Conservation (phyloP, 2,797 vertebrate genomes). For the Lepidocolaptes lacrymiger region DNA sequence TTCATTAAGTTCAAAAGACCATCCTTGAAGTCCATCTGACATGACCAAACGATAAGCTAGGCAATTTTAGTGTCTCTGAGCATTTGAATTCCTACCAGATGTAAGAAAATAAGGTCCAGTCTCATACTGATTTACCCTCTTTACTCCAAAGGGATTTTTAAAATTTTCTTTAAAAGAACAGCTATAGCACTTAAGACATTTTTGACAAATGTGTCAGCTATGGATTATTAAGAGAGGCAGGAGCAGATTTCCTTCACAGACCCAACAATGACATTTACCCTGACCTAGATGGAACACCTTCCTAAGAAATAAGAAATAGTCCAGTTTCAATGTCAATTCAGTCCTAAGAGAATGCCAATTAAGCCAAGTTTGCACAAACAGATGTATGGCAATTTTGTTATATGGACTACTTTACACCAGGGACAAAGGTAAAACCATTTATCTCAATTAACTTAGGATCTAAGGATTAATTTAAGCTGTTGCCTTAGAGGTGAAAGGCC, state of each 20-base stretch:
- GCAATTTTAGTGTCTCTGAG: not conserved
- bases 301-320: constrained; percentile 45
- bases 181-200: not conserved
- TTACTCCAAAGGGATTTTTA: not conserved
- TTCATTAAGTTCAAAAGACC: not conserved
- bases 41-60: not conserved
- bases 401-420: constrained; percentile 65
- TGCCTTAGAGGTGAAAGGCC: constrained; percentile 72
- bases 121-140: not conserved
- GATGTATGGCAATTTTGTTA: constrained; percentile 61
- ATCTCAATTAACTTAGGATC: constrained; percentile 75
- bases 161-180: not conserved
- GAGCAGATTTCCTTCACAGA: constrained; percentile 27
- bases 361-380: constrained; percentile 68
- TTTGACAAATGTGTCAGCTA: not conserved
- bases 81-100: not conserved
- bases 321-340: constrained; percentile 39
- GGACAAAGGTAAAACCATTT: constrained; percentile 71
- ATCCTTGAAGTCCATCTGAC: not conserved
- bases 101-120: not conserved
- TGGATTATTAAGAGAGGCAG: not conserved
- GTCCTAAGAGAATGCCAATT: constrained; percentile 72
- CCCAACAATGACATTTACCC: not conserved
- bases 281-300: constrained; percentile 33
- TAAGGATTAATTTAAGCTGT: constrained; percentile 71